Conservation (phyloP, 2,113 vertebrate genomes). For the Upupa epops region DNA sequence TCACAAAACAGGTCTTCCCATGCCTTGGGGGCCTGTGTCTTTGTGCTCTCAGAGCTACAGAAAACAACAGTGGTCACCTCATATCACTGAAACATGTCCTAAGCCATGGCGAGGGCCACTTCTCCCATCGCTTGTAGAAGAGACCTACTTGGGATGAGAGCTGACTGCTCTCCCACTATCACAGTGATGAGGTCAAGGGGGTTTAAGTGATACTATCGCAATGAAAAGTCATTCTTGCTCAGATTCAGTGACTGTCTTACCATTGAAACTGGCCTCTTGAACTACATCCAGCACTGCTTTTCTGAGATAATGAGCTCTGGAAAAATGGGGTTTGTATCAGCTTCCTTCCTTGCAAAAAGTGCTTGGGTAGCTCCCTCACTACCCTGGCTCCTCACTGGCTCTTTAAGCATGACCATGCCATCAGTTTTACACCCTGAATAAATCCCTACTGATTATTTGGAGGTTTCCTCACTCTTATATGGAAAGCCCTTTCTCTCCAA, state of each 20-base stretch:
- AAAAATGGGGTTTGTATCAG: not conserved
- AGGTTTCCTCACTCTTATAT: not conserved
- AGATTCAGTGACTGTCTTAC: not conserved
- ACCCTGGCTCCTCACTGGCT: not conserved
- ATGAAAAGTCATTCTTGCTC: fast-evolving
- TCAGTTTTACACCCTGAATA: not conserved
- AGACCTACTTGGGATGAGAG: fast-evolving
- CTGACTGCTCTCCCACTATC: not conserved
- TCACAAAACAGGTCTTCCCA: not conserved
- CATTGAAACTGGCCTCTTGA: not conserved
- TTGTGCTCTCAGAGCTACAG: not conserved
- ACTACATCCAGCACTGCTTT: not conserved
- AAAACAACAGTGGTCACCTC: not conserved
- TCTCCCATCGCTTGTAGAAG: not conserved
- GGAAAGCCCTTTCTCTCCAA: not conserved
- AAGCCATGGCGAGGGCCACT: not conserved
- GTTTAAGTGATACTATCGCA: not conserved
- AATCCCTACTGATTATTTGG: not conserved
- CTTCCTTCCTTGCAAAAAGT: not conserved
- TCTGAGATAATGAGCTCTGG: not conserved
- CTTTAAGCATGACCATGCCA: not conserved
- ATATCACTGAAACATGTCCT: fast-evolving
- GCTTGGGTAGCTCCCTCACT: not conserved
- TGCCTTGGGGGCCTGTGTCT: fast-evolving
- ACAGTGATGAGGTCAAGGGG: fast-evolving